These are phyloP conservation scores for Pseudeuparius sepicola DNA, from an alignment of 2,888 invertebrate species.

Conservation along the genomic window DNA sequence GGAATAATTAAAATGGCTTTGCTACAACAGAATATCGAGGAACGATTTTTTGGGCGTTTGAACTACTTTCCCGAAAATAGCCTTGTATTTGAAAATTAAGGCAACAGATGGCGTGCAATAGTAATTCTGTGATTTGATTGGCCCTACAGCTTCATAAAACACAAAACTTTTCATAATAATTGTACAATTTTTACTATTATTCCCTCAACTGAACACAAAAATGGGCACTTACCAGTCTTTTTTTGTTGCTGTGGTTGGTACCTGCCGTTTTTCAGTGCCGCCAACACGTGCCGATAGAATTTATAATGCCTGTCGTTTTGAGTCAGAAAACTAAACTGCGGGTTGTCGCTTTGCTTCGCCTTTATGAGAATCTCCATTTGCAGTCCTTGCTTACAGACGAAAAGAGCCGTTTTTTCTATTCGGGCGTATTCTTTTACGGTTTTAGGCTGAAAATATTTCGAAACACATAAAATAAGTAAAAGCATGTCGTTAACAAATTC, in stretches of 20 bases:
- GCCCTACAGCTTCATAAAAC: no score
- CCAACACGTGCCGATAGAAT: constrained; percentile 75
- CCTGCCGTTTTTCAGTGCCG: constrained; percentile 57
- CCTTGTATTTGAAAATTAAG: no score
- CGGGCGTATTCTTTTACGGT: constrained; percentile 83
- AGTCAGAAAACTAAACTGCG: constrained; percentile 87
- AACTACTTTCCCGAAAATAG: no score
- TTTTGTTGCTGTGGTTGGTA: constrained; percentile 37
- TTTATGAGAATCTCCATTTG: constrained; percentile 99
- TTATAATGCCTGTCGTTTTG: constrained; percentile 75
- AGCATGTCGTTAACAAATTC: constrained; percentile 24
- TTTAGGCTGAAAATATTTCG: constrained; percentile 56
- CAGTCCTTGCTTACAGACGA: constrained; percentile 80
- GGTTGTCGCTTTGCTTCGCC: constrained; percentile 90
- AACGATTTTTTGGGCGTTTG: no score
- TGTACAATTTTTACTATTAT: no score
- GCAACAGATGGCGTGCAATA: no score
- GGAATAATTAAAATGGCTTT: no score
- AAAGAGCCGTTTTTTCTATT: constrained; percentile 88
- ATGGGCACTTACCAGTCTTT: constrained; percentile 1
- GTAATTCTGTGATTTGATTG: no score
- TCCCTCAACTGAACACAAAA: no score
- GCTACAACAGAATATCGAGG: no score
- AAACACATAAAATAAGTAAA: constrained; percentile 1
- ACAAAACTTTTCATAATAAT: no score